Conservation (phyloP, 2,113 vertebrate species). For the Motacilla tschutschensis region DNA sequence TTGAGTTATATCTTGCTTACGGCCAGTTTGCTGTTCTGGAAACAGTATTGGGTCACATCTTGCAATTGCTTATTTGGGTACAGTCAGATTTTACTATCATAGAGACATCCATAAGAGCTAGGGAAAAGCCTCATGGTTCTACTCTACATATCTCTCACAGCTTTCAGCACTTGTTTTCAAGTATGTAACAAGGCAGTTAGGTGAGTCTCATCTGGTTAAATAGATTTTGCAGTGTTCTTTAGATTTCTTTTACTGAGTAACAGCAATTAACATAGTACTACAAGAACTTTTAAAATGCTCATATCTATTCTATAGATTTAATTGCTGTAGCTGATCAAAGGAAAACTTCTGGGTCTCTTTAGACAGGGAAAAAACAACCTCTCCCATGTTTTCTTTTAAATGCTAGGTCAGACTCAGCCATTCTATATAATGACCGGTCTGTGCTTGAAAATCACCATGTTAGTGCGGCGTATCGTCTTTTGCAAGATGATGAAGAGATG, state of each 20-base stretch:
- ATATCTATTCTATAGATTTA: neutral
- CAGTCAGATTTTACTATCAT: neutral
- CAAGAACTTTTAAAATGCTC: neutral
- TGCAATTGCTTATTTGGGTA: neutral
- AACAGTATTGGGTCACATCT: neutral
- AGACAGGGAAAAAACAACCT: neutral
- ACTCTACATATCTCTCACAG: neutral
- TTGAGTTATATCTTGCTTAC: neutral
- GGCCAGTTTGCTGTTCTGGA: neutral
- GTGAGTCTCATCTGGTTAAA: neutral
- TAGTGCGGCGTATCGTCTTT: constrained; percentile 88
- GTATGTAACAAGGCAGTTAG: neutral
- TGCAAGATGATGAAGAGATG: constrained; percentile 90
- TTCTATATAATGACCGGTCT: constrained; percentile 93
- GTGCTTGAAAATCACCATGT: constrained; percentile 94
- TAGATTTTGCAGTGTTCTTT: neutral
- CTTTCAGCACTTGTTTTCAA: neutral
- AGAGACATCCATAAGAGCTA: neutral
- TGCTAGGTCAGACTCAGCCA: constrained; percentile 87
- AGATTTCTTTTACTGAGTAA: neutral
- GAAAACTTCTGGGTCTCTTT: neutral
- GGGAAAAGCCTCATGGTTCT: neutral
- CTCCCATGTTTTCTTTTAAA: constrained; percentile 25
- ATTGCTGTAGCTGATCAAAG: neutral
- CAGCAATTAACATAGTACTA: neutral